Conservation (phyloP, 2,888 invertebrate species). For the Dolomedes plantarius region DNA sequence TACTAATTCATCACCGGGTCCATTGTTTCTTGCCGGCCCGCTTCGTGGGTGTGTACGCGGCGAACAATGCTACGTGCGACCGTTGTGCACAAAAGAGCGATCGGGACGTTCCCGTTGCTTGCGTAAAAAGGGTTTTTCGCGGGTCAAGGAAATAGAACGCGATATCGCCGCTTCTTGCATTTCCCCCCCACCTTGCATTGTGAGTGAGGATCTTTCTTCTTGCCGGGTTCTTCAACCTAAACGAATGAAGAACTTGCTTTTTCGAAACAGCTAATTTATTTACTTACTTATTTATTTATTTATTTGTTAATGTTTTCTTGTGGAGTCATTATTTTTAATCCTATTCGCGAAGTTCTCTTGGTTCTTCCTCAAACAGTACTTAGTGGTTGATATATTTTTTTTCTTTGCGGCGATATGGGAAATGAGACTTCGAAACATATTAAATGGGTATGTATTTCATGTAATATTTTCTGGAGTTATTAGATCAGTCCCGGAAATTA, state of each 20-base stretch:
- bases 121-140: conserved; percentile 24
- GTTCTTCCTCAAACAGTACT: no score
- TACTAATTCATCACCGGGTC: not conserved
- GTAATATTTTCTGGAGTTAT: no score
- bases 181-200: conserved; percentile 33
- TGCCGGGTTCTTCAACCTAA: conserved; percentile 7
- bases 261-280: not conserved
- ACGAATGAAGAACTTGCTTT: not conserved
- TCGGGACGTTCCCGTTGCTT: conserved; percentile 39
- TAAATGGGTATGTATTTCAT: no score
- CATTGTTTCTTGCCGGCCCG: not conserved
- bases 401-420: no score
- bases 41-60: not conserved
- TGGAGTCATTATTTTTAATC: no score
- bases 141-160: conserved; percentile 64
- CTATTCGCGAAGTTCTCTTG: no score
- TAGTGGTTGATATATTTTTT: no score
- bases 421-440: no score
- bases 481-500: no score
- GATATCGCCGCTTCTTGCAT: conserved; percentile 28
- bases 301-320: no score
- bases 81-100: not conserved
- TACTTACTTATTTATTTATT: not conserved
- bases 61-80: not conserved
- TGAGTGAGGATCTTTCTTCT: not conserved